These are phyloP conservation scores for Scolopax mira DNA, from an alignment of 2,113 vertebrate species.

Conservation along the genomic window DNA sequence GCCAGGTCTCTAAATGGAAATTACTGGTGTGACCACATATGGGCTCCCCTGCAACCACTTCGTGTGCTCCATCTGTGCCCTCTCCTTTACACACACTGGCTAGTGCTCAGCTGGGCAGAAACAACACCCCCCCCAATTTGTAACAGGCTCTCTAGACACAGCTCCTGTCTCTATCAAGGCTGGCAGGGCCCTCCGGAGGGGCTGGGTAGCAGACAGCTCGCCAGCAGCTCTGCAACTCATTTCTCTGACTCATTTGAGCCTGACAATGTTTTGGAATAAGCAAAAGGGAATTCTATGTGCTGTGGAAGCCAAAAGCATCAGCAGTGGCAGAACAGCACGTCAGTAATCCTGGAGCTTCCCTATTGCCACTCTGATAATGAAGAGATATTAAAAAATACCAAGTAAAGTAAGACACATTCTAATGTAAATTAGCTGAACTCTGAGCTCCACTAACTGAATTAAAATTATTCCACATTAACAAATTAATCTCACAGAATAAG, in stretches of 20 bases:
- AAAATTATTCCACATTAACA: neutral
- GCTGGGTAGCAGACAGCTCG: rapidly evolving
- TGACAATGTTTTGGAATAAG: neutral
- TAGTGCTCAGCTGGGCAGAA: neutral
- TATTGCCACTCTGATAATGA: neutral
- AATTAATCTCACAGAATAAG: neutral
- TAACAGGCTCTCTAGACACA: neutral
- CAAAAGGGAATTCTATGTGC: neutral
- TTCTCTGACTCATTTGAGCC: neutral
- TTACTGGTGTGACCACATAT: neutral
- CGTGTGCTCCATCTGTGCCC: neutral
- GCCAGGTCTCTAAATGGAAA: neutral
- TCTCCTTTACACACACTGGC: neutral
- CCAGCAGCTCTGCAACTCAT: neutral
- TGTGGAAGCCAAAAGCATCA: neutral
- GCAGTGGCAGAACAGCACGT: neutral
- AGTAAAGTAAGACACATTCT: neutral
- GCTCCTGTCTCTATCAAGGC: neutral
- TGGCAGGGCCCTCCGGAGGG: neutral
- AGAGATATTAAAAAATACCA: neutral
- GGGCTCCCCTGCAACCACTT: neutral
- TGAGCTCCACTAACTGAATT: neutral
- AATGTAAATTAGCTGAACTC: neutral
- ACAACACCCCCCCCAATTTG: neutral
- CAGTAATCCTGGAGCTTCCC: neutral